These are phyloP conservation scores for Araneus ventricosus DNA, from an alignment of 1,140 invertebrate species.

Conservation along the genomic window DNA sequence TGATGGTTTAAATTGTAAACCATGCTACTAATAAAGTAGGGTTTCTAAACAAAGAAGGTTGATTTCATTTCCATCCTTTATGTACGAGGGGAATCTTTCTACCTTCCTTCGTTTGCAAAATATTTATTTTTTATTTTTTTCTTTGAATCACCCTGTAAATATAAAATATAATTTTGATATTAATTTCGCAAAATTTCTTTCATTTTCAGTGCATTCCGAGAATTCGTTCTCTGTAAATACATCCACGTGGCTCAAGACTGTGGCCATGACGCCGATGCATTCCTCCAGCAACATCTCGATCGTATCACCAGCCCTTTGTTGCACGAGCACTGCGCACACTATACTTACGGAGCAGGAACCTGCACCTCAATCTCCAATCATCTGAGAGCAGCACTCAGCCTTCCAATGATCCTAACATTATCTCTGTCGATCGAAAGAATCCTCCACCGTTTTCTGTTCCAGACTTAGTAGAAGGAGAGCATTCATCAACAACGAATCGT, in stretches of 20 bases:
- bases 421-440: background rate
- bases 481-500: background rate
- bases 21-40: too few species aligned
- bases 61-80: too few species aligned
- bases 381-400: background rate
- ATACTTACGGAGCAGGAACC: constrained; percentile 73
- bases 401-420: background rate
- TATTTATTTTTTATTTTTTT: too few species aligned
- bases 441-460: background rate
- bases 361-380: constrained; percentile 51
- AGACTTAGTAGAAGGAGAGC: background rate
- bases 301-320: constrained; percentile 75
- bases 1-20: too few species aligned
- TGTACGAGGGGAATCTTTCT: too few species aligned
- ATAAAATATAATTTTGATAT: background rate
- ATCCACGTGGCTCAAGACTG: constrained; percentile 72
- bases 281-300: constrained; percentile 75
- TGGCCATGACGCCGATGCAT: constrained; percentile 67
- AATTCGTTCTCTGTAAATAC: constrained; percentile 76
- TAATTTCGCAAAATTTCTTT: background rate
- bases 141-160: background rate
- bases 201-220: constrained; percentile 74
- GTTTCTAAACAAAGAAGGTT: too few species aligned
- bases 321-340: constrained; percentile 76
- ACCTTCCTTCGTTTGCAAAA: too few species aligned